Conservation (phyloP, 2,113 vertebrate species). For the Pongo abelii region DNA sequence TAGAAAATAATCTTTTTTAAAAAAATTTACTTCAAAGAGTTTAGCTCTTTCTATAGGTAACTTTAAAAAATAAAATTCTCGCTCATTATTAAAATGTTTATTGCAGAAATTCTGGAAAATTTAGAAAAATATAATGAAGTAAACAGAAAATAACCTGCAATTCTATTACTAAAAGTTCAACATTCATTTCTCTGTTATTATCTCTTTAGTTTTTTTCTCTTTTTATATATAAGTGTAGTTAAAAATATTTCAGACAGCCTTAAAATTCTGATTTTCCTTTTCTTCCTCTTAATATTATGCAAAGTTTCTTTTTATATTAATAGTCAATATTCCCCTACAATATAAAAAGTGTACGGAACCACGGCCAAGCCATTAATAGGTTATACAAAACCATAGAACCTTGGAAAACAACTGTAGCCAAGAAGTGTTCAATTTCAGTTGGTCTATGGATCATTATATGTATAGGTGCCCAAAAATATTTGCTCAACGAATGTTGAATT, state of each 20-base stretch:
- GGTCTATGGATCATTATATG: background rate
- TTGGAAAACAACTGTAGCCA: background rate
- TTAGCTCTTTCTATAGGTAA: conserved; percentile 20
- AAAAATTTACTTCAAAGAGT: background rate
- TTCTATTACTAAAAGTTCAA: background rate
- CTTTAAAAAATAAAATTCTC: background rate
- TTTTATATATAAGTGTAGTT: background rate
- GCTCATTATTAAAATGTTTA: background rate
- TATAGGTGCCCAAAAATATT: background rate
- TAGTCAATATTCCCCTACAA: background rate
- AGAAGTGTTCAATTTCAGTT: conserved; percentile 4
- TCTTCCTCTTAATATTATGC: background rate
- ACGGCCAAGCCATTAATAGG: background rate
- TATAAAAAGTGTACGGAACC: background rate
- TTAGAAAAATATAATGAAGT: background rate
- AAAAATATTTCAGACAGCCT: background rate
- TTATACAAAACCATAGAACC: background rate
- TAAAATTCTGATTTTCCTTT: conserved; percentile 24
- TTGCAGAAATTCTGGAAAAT: background rate
- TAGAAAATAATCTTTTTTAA: conserved; percentile 49
- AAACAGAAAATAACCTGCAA: background rate
- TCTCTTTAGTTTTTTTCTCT: background rate
- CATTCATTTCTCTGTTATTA: background rate
- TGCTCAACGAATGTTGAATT: background rate
- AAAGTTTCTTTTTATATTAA: background rate